These are phyloP conservation scores for Pyrochroa serraticornis DNA, from an alignment of 2,888 invertebrate species.

Conservation along the genomic window DNA sequence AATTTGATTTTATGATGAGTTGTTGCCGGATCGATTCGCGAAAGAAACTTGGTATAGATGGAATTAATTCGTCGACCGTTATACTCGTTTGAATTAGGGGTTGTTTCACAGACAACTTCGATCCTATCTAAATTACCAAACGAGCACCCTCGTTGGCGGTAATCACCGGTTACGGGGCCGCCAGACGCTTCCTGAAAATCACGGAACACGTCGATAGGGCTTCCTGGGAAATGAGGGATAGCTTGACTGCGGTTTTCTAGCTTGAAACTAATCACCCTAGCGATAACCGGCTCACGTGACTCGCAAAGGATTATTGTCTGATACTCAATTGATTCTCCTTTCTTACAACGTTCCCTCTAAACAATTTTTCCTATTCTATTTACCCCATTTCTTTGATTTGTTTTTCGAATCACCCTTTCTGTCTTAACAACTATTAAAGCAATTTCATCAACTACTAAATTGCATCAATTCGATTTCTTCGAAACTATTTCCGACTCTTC, in stretches of 20 bases:
- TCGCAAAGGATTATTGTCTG: too few species aligned
- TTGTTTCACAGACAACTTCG: constrained; percentile 51
- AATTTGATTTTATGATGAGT: constrained; percentile 6
- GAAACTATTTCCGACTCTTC: too few species aligned
- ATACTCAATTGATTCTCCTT: too few species aligned
- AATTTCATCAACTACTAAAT: too few species aligned
- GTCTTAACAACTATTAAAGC: too few species aligned
- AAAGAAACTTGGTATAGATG: constrained; percentile 10
- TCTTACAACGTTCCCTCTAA: too few species aligned
- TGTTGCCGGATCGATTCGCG: constrained; percentile 11
- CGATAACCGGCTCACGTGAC: too few species aligned
- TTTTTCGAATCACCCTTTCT: too few species aligned
- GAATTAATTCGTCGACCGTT: constrained; percentile 16
- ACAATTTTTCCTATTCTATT: too few species aligned
- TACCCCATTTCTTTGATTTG: too few species aligned
- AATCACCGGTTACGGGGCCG: constrained; percentile 42
- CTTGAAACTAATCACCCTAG: background rate
- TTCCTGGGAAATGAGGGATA: background rate
- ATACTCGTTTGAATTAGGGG: constrained; percentile 41
- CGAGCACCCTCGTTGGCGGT: constrained; percentile 46
- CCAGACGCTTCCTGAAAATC: constrained; percentile 19
- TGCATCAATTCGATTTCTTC: too few species aligned
- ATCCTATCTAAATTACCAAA: constrained; percentile 52
- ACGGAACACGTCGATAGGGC: background rate
- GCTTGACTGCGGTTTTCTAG: background rate